Evolutionary conservation across 2,888 invertebrate genomes (phyloP), one percentile per base, ranked within the genome.

Genomic region (Cordilura impudica): DNA sequence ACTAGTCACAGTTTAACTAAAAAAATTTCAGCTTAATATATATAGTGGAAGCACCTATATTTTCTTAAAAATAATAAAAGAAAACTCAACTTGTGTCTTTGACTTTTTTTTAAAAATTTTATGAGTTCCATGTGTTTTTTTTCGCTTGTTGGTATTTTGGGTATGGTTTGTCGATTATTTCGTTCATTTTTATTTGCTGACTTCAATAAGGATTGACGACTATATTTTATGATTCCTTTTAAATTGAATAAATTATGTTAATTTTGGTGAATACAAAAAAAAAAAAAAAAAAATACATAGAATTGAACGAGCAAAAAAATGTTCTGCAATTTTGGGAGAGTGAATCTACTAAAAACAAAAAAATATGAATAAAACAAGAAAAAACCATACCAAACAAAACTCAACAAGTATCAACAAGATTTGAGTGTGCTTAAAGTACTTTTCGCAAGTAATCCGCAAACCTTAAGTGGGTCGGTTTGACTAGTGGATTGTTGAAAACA

Each of bases 201-300:
- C 70, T 66, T 78, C 61, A 71, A 74, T 47, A 71, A 56, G 60
- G 71, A 69, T 74, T 61, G 77, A 61, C 51, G 53, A 63, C 63
- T 26, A 65, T 78, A 51, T 74, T 74, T 74, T 78, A 66, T 70
- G 73, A 70, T 74, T 51, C 49, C 51, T 66, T 74, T 66, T 14
- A 74, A 78, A 78, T 74, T 78, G 78, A 78, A 78, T 78, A 78
- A 78, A 78, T 78, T 78, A 78, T 78, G 78, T 66, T 78, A 78
- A 78, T 78, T 78, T 78, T 35, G 12, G 8, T 12, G 12, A 12
- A 49, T 35, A 49, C 35, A 19, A 47, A 60, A 60, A 66, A 47
- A 29, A 16, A 45, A n/a, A 45, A 51, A 21, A 66, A 66, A 53
- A 72, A 31, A 7, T 21, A 18, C 26, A 56, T 53, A 53, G 19